These are phyloP conservation scores for Leptura quadrifasciata DNA, from an alignment of 2,888 invertebrate genomes.

Conservation along the genomic window DNA sequence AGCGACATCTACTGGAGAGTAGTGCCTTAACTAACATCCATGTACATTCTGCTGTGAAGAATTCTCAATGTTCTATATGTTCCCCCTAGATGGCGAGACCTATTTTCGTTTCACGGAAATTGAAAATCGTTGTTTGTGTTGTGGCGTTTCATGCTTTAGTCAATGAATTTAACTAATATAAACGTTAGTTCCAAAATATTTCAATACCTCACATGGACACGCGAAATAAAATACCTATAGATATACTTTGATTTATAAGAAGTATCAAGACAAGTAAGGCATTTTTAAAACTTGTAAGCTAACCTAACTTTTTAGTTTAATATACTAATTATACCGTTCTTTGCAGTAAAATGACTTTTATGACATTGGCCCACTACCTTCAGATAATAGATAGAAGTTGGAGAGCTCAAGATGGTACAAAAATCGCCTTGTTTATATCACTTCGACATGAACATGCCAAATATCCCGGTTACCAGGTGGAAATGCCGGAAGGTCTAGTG, in stretches of 20 bases:
- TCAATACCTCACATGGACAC: not conserved
- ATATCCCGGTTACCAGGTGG: conserved; percentile 82
- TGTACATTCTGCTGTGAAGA: not conserved
- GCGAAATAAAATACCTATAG: not conserved
- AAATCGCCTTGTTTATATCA: conserved; percentile 79
- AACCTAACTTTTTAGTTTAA: conserved; percentile 23
- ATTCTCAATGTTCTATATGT: not conserved
- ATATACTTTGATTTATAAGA: too few species aligned
- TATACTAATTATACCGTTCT: not conserved
- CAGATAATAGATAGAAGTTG: conserved; percentile 78
- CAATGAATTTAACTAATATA: not conserved
- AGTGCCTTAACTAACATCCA: not conserved
- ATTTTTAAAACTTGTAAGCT: not conserved
- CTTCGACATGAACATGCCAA: conserved; percentile 84
- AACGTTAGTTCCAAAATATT: not conserved
- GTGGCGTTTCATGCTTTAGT: not conserved
- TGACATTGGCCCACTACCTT: conserved; percentile 72
- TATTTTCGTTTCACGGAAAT: not conserved
- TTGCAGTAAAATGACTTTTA: conserved; percentile 61
- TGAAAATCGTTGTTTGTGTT: not conserved
- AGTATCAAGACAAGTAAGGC: not conserved
- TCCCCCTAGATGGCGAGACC: not conserved
- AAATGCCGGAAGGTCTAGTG: conserved; percentile 82
- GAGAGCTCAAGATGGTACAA: conserved; percentile 79
- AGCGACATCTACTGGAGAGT: not conserved